Conservation (phyloP, 2,113 vertebrate species). For the Eclectus roratus region DNA sequence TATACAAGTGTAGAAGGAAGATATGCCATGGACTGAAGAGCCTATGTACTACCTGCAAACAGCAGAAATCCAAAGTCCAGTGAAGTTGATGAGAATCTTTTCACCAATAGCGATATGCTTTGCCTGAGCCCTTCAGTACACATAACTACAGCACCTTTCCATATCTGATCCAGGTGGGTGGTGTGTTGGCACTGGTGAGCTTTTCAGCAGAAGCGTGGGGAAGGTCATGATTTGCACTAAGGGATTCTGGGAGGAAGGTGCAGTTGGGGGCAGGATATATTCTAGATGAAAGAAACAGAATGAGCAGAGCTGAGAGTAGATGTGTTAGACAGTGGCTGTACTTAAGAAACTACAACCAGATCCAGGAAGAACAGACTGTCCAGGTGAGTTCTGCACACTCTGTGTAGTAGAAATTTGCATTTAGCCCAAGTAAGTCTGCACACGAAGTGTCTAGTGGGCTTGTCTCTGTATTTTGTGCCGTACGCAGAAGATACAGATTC, state of each 20-base stretch:
- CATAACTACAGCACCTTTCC: neutral
- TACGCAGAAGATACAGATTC: neutral
- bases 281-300: neutral
- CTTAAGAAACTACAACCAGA: neutral
- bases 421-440: neutral
- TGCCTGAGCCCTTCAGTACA: neutral
- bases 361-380: neutral
- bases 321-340: neutral
- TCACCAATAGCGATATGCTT: neutral
- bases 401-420: neutral
- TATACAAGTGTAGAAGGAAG: neutral
- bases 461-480: neutral
- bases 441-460: neutral
- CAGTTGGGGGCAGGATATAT: neutral
- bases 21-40: neutral
- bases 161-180: neutral
- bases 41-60: neutral
- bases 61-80: neutral
- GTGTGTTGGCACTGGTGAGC: neutral
- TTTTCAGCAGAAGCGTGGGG: neutral
- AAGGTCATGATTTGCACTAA: neutral
- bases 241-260: neutral
- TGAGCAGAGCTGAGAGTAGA: neutral
- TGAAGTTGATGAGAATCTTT: neutral
- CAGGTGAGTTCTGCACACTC: neutral